These are phyloP conservation scores for Vanessa atalanta DNA, from an alignment of 1,140 invertebrate species.

Conservation along the genomic window DNA sequence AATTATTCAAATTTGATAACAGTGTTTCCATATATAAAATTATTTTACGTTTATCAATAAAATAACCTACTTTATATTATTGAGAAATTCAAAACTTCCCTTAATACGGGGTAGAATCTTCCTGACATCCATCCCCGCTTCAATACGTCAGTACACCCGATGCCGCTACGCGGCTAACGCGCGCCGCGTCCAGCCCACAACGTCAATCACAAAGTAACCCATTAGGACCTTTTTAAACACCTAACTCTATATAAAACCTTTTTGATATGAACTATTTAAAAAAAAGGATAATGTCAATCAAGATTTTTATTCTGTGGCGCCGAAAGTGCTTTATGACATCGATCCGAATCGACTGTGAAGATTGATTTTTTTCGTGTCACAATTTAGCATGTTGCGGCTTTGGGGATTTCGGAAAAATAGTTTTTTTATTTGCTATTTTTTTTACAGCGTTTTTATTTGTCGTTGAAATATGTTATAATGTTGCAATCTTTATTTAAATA, in stretches of 20 bases:
- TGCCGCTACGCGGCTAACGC: slow-evolving; percentile 60
- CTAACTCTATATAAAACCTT: slow-evolving; percentile 31
- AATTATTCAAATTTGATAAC: too few relatives aligned
- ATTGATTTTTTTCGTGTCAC: slow-evolving; percentile 59
- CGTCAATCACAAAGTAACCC: slow-evolving; percentile 48
- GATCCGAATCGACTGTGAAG: slow-evolving; percentile 35
- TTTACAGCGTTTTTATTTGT: background rate
- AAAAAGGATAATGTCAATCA: background rate
- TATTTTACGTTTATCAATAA: background rate
- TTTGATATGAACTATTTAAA: background rate
- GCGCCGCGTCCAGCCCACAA: slow-evolving; percentile 39
- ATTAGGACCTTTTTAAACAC: slow-evolving; percentile 19
- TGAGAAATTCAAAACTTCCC: slow-evolving; percentile 34
- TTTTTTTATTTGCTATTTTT: background rate
- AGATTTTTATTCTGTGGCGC: background rate
- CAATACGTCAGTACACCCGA: slow-evolving; percentile 51
- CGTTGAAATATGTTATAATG: background rate
- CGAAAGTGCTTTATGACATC: slow-evolving; percentile 17
- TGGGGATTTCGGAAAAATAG: slow-evolving; percentile 21
- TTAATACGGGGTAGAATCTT: slow-evolving; percentile 39
- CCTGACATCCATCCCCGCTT: slow-evolving; percentile 17
- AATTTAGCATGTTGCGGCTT: slow-evolving; percentile 46
- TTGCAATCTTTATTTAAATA: background rate
- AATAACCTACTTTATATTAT: too few relatives aligned
- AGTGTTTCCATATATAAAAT: too few relatives aligned